Evolutionary conservation across 2,113 vertebrate species (phyloP), one percentile per base, ranked within the genome.

Genomic region (Pipa parva): DNA sequence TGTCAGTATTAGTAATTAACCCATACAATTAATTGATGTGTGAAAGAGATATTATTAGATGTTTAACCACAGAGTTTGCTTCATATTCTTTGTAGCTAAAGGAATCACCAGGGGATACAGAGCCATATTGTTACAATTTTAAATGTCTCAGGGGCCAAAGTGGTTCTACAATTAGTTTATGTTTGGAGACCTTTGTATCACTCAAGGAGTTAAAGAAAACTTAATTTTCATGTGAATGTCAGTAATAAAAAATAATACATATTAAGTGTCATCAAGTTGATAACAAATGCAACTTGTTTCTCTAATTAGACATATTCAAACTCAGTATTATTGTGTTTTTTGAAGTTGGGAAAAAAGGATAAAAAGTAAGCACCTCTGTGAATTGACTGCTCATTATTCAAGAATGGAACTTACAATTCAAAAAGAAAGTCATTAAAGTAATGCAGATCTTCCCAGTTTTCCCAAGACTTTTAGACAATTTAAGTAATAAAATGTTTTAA

Each of bases 341-440:
- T 76, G 67, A 9, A 67, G 76, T 72, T 54, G 0, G 1, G 74
- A 80, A 78, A 75, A 70, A 26, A 78, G 76, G 74, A 61, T 70
- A 68, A 56, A 72, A 67, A 60, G 57, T 50, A 3, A 72, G 37
- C 52, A 63, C 72, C 77, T 80, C 70, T 77, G 60, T 82, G 75
- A 73, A 78, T 78, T 78, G 33, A 7, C 68, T 80, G 22, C 71
- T 84, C 76, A 78, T 78, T 78, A 81, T 78, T 77, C 78, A 73
- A 1, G 12, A 31, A 73, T 68, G 73, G 48, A 78, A 77, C 48
- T 48, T 15, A 24, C 69, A 72, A 81, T 87, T 85, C 73, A 80
- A 79, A 83, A 76, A 80, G 59, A 70, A 81, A 82, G 61, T 79
- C 79, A 76, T 77, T 83, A 75, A 78, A 83, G 66, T 78, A 75